phyloP scores from a whole-genome alignment of 2,888 invertebrate genomes.

The Drosophila mercatorum region DNA sequence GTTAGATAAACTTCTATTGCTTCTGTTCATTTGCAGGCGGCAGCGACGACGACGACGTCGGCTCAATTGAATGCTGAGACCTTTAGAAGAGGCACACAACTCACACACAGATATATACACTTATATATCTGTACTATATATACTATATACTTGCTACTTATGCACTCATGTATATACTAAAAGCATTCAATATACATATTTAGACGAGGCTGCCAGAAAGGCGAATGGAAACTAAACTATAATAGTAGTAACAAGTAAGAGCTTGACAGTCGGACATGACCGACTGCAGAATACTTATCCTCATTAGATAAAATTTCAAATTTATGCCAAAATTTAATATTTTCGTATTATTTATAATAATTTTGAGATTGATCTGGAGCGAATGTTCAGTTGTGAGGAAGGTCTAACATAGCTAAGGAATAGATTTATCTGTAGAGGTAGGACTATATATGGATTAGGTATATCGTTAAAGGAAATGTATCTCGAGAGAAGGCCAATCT shows the following conservation, averaged over 20 bases:
- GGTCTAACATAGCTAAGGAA: too few relatives aligned
- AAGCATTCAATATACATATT: neutral
- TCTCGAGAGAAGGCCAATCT: too few relatives aligned
- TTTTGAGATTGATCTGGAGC: too few relatives aligned
- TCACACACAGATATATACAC: neutral
- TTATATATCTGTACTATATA: neutral
- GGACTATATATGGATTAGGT: too few relatives aligned
- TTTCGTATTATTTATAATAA: neutral
- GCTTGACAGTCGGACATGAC: neutral
- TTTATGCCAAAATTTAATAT: neutral
- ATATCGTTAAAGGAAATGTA: too few relatives aligned
- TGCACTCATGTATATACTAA: neutral
- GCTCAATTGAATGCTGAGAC: constrained; percentile 49
- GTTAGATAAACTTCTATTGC: constrained; percentile 13
- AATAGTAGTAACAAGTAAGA: neutral
- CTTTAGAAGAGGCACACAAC: constrained; percentile 6
- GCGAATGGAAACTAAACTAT: constrained; percentile 18
- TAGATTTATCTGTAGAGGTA: too few relatives aligned
- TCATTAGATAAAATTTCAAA: neutral
- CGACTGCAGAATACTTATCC: neutral
- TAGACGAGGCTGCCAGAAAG: constrained; percentile 10
- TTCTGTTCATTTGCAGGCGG: constrained; percentile 8
- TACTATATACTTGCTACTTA: constrained; percentile 13
- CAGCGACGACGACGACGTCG: neutral
- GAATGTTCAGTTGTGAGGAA: too few relatives aligned